phyloP scores from a whole-genome alignment of 1,140 invertebrate species.

The Solen grandis region DNA sequence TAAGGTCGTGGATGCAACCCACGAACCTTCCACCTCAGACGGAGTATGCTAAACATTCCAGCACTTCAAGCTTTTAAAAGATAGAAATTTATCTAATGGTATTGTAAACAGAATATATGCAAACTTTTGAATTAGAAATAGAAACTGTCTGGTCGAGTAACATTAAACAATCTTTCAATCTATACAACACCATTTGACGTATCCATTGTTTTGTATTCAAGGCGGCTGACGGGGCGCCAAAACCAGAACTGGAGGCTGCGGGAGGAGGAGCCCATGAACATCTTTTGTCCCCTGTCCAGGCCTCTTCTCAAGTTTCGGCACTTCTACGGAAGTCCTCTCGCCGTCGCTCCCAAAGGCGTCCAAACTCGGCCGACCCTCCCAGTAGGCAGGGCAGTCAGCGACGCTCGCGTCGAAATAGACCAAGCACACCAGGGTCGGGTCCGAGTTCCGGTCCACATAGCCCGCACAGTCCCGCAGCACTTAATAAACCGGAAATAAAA shows the following conservation, averaged over 20 bases:
- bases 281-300: slow-evolving; percentile 43
- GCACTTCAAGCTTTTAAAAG: no score
- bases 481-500: slow-evolving; percentile 60
- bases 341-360: slow-evolving; percentile 6
- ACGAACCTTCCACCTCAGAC: no score
- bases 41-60: no score
- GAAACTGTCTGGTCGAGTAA: not conserved
- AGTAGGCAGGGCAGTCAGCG: slow-evolving; percentile 50
- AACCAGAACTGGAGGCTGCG: slow-evolving; percentile 34
- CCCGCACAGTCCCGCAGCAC: slow-evolving; percentile 60
- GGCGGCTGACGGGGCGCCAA: slow-evolving; percentile 34
- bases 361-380: slow-evolving; percentile 37
- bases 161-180: slow-evolving; percentile 7
- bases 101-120: no score
- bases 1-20: no score
- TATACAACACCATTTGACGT: not conserved
- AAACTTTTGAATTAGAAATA: no score
- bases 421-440: not conserved
- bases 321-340: slow-evolving; percentile 46
- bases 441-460: slow-evolving; percentile 20
- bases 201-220: no score
- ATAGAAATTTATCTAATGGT: no score
- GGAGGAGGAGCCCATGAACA: not conserved
- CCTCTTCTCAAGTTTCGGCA: slow-evolving; percentile 40
- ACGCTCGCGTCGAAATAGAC: slow-evolving; percentile 11